Evolutionary conservation across 2,888 invertebrate species (phyloP).

Genomic region (Acanthopleura granulata): DNA sequence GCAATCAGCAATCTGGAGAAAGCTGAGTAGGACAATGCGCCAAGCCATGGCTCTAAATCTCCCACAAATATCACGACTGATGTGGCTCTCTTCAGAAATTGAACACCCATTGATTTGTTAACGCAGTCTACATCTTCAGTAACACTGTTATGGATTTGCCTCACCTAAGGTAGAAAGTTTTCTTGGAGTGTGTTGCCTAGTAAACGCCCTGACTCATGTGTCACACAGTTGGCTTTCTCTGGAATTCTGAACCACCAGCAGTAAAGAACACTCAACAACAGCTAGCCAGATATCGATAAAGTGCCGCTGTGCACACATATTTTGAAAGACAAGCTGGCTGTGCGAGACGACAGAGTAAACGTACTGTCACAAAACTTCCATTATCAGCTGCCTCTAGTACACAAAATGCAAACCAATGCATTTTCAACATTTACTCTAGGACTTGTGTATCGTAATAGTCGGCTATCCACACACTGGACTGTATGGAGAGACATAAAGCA

Average conservation of each 20-base stretch:
- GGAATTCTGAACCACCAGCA: neutral
- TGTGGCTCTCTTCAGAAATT: neutral
- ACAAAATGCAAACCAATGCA: neutral
- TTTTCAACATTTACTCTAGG: neutral
- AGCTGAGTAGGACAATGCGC: neutral
- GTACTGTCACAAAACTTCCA: neutral
- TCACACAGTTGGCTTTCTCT: neutral
- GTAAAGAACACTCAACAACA: neutral
- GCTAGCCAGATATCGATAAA: neutral
- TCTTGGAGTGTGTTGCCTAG: neutral
- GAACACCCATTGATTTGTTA: neutral
- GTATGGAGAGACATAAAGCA: neutral
- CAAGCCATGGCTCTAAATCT: neutral
- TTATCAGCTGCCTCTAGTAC: neutral
- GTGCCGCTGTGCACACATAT: conserved; percentile 1
- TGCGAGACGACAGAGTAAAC: conserved; percentile 2
- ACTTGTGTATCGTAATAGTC: neutral
- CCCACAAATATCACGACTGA: neutral
- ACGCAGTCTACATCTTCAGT: neutral
- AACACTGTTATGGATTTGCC: neutral
- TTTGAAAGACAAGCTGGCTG: neutral
- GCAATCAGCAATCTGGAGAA: neutral
- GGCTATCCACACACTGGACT: neutral
- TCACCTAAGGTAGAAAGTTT: conserved; percentile 6
- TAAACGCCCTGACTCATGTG: too few species aligned